Evolutionary conservation across 2,113 vertebrate genomes (phyloP), one percentile per base, ranked within the genome.

Genomic region (Entelurus aequoreus): DNA sequence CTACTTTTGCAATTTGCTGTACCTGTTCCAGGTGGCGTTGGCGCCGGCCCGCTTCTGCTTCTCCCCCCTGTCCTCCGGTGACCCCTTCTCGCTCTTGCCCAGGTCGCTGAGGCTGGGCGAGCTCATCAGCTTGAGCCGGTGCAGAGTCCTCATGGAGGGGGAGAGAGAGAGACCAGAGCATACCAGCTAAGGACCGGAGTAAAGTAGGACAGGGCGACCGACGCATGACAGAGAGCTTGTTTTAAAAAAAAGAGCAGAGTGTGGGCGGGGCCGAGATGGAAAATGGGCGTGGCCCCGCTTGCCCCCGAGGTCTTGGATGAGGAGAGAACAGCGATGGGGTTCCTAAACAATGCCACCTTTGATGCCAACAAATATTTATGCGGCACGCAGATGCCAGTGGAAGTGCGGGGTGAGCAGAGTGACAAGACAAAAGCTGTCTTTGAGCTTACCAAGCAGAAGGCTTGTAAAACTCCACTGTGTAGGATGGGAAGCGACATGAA

Each of bases 1-100:
- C 3, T 4, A 49, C 48, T 49, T 48, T 15, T 8, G n/a, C n/a
- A 37, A 49, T 50, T 13, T 28, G 4, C 21, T 40, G 46, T 87
- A 91, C 89, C 88, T 90, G 87, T 91, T 91, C 90, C 90, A 91
- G 69, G 88, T 90, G 75, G 90, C 89, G 7, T 91, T 91, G 54
- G 90, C 87, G 37, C 90, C 90, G 0, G 86, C 88, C 62, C 87
- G 87, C 72, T 87, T 89, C 70, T 91, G 89, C 75, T 90, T 90
- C 59, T 89, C 87, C 42, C 90, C 89, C 63, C 88, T 77, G 60
- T 91, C 90, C 64, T 91, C 89, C 0, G 89, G 84, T 0, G 88
- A 89, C 77, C 84, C 60, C 72, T 91, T 91, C 63, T 91, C 90
- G 48, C 80, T 90, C 79, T 87, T 91, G 1, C 86, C 89, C 62